These are phyloP conservation scores for Ichneumoninae sp. DNA, from an alignment of 2,888 invertebrate genomes.

Conservation along the genomic window DNA sequence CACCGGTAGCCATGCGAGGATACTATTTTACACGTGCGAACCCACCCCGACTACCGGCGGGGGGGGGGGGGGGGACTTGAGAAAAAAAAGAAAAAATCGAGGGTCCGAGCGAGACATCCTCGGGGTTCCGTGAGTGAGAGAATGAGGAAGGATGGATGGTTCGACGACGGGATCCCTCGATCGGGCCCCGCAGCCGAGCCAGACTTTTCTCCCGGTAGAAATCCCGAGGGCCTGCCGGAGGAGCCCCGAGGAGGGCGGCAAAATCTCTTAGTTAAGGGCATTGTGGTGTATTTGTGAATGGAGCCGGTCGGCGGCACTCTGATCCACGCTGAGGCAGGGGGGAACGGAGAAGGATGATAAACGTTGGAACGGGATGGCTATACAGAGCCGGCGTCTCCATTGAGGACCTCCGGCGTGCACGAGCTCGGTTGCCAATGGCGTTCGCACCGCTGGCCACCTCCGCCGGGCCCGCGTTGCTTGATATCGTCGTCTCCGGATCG, in stretches of 20 bases:
- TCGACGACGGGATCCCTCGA: constrained; percentile 69
- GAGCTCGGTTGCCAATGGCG: constrained; percentile 75
- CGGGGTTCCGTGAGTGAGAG: constrained; percentile 57
- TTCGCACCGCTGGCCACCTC: constrained; percentile 74
- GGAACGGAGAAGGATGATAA: constrained; percentile 60
- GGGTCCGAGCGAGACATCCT: constrained; percentile 31
- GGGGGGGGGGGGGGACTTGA: neutral
- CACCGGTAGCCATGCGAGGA: constrained; percentile 58
- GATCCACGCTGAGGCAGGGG: constrained; percentile 67
- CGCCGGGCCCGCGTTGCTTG: constrained; percentile 45
- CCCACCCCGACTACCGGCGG: constrained; percentile 61
- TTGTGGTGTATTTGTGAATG: constrained; percentile 80
- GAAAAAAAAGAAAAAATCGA: constrained; percentile 20
- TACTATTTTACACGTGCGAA: constrained; percentile 66
- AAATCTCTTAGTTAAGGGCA: constrained; percentile 79
- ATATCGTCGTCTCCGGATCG: constrained; percentile 78
- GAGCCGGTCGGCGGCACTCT: constrained; percentile 72
- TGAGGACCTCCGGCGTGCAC: constrained; percentile 75
- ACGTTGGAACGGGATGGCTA: constrained; percentile 60
- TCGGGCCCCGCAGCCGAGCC: constrained; percentile 60
- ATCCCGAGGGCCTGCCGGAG: constrained; percentile 53
- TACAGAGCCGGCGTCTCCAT: constrained; percentile 74
- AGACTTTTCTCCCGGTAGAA: constrained; percentile 70
- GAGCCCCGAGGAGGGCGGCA: constrained; percentile 67
- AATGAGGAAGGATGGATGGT: constrained; percentile 56